These are phyloP conservation scores for Myotis daubentonii DNA, from an alignment of 2,797 vertebrate genomes.

Conservation along the genomic window DNA sequence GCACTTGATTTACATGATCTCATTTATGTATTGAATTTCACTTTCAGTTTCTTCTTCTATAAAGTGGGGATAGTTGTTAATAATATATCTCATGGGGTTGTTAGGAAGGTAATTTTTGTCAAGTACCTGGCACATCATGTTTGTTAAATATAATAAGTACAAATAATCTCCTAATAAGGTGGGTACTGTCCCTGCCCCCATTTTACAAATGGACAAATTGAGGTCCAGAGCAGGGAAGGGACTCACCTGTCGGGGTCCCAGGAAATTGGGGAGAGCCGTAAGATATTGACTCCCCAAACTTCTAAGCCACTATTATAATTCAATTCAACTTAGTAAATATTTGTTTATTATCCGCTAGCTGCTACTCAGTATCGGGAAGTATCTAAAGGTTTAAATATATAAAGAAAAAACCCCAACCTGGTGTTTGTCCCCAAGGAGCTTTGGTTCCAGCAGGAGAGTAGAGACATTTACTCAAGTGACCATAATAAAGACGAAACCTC, in stretches of 20 bases:
- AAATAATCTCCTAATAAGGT: not conserved
- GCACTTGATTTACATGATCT: not conserved
- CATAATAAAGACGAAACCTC: slow-evolving; percentile 17
- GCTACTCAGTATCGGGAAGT: not conserved
- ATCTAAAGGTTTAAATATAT: not conserved
- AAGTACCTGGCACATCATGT: not conserved
- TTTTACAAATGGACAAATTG: not conserved
- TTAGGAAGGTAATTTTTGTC: not conserved
- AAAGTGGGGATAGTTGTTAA: not conserved
- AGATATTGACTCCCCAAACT: not conserved
- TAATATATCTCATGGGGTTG: not conserved
- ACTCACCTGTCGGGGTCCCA: not conserved
- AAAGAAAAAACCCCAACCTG: not conserved
- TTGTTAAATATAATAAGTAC: not conserved
- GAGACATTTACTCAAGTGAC: not conserved
- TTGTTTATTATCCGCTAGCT: not conserved
- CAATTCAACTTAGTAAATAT: not conserved
- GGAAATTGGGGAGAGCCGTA: not conserved
- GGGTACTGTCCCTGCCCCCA: not conserved
- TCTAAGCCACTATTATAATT: not conserved
- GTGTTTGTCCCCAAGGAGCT: not conserved
- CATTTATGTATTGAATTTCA: not conserved
- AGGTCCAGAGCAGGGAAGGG: not conserved
- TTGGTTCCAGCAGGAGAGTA: not conserved
- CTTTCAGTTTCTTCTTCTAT: not conserved